phyloP scores from a whole-genome alignment of 2,113 vertebrate genomes.

The Synchiropus splendidus region DNA sequence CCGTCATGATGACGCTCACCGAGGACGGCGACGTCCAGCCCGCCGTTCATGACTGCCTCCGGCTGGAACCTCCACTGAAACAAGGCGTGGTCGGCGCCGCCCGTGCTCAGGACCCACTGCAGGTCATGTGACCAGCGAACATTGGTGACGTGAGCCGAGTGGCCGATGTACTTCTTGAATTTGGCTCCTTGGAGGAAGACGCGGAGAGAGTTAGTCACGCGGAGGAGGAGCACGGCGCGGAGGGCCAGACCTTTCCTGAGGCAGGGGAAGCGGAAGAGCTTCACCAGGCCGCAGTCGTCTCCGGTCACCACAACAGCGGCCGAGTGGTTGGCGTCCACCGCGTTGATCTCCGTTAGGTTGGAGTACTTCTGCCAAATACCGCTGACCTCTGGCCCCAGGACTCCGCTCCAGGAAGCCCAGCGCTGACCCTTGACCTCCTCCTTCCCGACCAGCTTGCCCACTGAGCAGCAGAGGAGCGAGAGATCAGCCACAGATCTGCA shows the following conservation, averaged over 20 bases:
- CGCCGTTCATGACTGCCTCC: slow-evolving; percentile 79
- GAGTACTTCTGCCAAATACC: slow-evolving; percentile 93
- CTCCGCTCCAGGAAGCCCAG: slow-evolving; percentile 89
- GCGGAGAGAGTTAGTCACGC: not conserved
- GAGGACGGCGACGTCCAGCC: slow-evolving; percentile 71
- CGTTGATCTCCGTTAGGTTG: slow-evolving; percentile 77
- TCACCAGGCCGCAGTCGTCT: slow-evolving; percentile 86
- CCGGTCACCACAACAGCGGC: slow-evolving; percentile 79
- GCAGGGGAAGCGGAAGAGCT: slow-evolving; percentile 85
- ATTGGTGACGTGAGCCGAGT: slow-evolving; percentile 92
- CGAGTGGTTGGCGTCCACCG: slow-evolving; percentile 84
- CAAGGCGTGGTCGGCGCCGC: slow-evolving; percentile 89
- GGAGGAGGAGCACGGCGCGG: no score
- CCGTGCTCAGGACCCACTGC: slow-evolving; percentile 89
- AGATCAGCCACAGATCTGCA: not conserved
- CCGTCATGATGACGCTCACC: no score
- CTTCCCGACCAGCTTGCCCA: slow-evolving; percentile 77
- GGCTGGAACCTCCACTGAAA: slow-evolving; percentile 95
- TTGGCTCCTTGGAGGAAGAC: slow-evolving; percentile 73
- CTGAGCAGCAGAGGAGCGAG: slow-evolving; percentile 52
- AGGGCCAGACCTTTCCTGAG: slow-evolving; percentile 78
- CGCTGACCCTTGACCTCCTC: slow-evolving; percentile 86
- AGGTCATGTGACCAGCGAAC: slow-evolving; percentile 92
- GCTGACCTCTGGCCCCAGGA: slow-evolving; percentile 84
- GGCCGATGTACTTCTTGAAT: slow-evolving; percentile 87